Base-by-base conservation (phyloP, 2,113 vertebrate genomes). In the Eira barbara region DNA sequence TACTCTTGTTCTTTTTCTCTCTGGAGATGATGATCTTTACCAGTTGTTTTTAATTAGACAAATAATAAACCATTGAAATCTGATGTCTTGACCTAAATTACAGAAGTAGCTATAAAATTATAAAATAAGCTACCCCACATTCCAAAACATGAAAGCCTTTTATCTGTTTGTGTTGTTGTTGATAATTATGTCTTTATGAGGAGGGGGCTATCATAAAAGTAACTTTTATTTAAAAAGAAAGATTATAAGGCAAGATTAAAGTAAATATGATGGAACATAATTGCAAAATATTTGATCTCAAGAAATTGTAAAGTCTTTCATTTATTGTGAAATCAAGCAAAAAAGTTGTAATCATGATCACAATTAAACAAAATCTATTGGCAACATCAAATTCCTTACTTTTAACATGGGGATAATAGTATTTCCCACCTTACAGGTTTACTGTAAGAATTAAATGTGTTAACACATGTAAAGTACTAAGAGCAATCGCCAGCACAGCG, bases 1-100 rank as follows among this genome's bases (percentile, higher is more conserved):
- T 76, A 82, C 34, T 93, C 78, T 36, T 36, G 21, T n/a, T 63
- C 10, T 76, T 73, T 81, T 73, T 52, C 42, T 87, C 39, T 18
- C 65, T 89, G 20, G 59, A 93, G 65, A 97, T 95, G 52, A 92
- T 47, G 52, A 89, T 55, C 31, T 89, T 97, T 49, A 86, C 84
- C 94, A 94, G 94, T 93, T 97, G 87, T 91, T 96, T 98, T 95
- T 81, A 91, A 92, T 98, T 81, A 95, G 73, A 91, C 63, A 91
- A 98, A 96, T 74, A 94, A 95, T 18, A 89, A 92, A 92, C 31
- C 81, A 94, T 39, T 96, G 96, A 97, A 95, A 83, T 88, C 63
- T 96, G 89, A 92, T 57, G 76, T 73, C 52, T 39, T 86, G 55
- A 96, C 83, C 84, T 89, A 83, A 96, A 96, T 85, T 93, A 89